phyloP scores from a whole-genome alignment of 1,140 invertebrate species.

The Lepidurus arcticus region DNA sequence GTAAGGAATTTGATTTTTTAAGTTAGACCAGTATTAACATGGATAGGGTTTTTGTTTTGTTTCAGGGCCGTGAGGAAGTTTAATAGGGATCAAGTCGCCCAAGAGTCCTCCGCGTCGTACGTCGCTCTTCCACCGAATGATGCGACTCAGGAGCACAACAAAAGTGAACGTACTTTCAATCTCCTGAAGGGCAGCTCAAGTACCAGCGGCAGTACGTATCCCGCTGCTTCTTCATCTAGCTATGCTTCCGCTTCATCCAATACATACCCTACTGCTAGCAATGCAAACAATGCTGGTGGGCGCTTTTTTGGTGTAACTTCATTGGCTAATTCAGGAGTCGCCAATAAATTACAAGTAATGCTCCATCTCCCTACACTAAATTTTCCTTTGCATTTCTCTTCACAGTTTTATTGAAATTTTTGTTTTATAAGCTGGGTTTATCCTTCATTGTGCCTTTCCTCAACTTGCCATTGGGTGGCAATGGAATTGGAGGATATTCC shows the following conservation, averaged over 20 bases:
- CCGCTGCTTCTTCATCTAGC: not conserved
- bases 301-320: not conserved
- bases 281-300: not conserved
- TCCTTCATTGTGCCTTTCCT: slow-evolving; percentile 30
- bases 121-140: not conserved
- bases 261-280: slow-evolving; percentile 12
- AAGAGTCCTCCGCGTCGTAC: not conserved
- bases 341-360: not conserved
- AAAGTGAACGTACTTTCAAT: slow-evolving; percentile 11
- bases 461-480: not conserved
- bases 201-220: not conserved
- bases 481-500: not conserved
- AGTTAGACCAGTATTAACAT: not conserved
- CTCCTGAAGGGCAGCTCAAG: not conserved
- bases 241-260: not conserved
- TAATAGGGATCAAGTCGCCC: not conserved
- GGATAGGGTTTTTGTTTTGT: not conserved
- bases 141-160: not conserved
- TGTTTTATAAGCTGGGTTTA: slow-evolving; percentile 20
- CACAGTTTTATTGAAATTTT: slow-evolving; percentile 4
- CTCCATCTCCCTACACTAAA: not conserved
- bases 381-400: not conserved
- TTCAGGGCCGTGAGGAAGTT: not conserved
- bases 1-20: not conserved
- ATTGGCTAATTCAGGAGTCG: not conserved